A percentile compares a stretch with the other conserved stretches of the same genome.
phyloP scores from a whole-genome alignment of 2,888 invertebrate genomes.

The Melanchra persicariae region DNA sequence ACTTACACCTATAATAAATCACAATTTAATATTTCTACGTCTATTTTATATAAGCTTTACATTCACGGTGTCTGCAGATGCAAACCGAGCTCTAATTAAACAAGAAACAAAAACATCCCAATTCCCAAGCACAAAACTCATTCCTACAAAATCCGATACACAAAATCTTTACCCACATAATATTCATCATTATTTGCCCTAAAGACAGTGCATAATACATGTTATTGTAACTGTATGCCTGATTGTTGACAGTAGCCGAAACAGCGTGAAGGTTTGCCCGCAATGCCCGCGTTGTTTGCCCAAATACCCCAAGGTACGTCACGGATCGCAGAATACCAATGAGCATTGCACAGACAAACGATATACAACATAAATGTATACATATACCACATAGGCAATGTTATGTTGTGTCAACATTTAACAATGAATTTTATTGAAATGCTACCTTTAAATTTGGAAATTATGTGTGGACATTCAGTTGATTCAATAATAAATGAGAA shows the following conservation, averaged over 20 bases:
- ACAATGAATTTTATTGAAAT: slow-evolving; percentile 8
- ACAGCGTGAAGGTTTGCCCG: slow-evolving; percentile 63
- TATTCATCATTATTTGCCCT: slow-evolving; percentile 29
- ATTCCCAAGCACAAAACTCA: slow-evolving; percentile 2
- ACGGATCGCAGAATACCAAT: slow-evolving; percentile 60
- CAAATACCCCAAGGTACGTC: slow-evolving; percentile 62
- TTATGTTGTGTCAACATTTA: slow-evolving; percentile 1
- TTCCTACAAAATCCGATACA: background rate
- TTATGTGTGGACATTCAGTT: slow-evolving; percentile 1
- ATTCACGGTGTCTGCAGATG: background rate
- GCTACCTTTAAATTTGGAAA: background rate
- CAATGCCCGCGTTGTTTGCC: slow-evolving; percentile 61
- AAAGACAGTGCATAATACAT: slow-evolving; percentile 59
- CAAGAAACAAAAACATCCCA: background rate
- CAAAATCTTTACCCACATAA: slow-evolving; percentile 11
- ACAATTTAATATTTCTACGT: background rate
- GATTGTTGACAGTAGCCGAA: slow-evolving; percentile 64
- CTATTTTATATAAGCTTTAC: background rate
- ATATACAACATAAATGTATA: background rate
- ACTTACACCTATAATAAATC: too few relatives aligned
- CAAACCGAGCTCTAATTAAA: background rate
- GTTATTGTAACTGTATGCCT: slow-evolving; percentile 53
- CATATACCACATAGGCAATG: background rate
- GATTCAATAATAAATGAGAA: background rate
- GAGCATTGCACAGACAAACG: slow-evolving; percentile 29